Base-by-base conservation (phyloP, 2,113 vertebrate species). In the Atractosteus spatula region DNA sequence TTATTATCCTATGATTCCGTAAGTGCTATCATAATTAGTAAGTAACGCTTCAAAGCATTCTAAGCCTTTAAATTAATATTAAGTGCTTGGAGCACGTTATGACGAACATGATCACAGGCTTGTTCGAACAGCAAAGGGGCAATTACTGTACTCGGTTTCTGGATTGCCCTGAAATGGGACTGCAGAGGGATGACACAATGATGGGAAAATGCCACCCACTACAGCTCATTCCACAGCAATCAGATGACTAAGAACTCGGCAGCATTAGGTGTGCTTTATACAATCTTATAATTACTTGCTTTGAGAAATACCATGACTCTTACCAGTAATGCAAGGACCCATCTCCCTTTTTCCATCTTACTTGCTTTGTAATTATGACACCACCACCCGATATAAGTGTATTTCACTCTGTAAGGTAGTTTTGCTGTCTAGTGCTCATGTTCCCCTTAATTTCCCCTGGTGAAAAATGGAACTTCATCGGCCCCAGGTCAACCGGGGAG, bases 21-120 rank as follows among this genome's bases (percentile, higher is more conserved):
- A 66, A 65, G 61, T 56, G 41, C 64, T 65, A 51, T 75, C 62
- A 65, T 65, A 75, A 75, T 75, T 75, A 71, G 73, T 75, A 71
- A 70, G 68, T 51, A 70, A 70, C 43, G 62, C 73, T 66, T 75
- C 68, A 75, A 75, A 70, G 73, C 14, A 43, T 56, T 70, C 43
- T 47, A 17, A 70, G 45, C 68, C 68, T 75, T 71, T 55, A 69
- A 70, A 74, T 69, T 74, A 69, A 74, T 74, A 74, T 63, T 3
- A 68, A 69, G 67, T 13, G 66, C 72, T 64, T 12, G 44, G 59
- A 69, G 67, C 65, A 55, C 45, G 47, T 57, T 44, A 55, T 29
- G 67, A 55, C 51, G 55, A 55, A 69, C 55, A 66, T 66, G 54
- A 70, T 74, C 68, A 70, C 62, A 75, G 68, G 42, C 68, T 66